phyloP scores from a whole-genome alignment of 2,888 invertebrate species.

The Nemotelus nigrinus region DNA sequence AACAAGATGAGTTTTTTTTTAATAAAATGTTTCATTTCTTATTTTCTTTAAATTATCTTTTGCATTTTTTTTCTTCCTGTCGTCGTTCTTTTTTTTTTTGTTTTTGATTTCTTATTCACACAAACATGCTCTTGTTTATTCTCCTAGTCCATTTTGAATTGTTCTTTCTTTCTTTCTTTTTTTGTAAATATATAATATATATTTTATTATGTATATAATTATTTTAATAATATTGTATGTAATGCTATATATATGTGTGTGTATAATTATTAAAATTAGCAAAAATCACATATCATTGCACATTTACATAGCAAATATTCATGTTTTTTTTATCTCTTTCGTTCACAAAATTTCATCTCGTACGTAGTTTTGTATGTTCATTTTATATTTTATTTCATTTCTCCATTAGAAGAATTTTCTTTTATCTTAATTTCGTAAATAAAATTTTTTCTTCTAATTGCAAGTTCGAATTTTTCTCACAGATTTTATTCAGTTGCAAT shows the following conservation, averaged over 20 bases:
- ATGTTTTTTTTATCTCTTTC: background rate
- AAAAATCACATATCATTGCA: constrained; percentile 52
- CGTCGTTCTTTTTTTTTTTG: constrained; percentile 15
- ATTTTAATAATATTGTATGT: constrained; percentile 39
- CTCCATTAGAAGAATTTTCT: constrained; percentile 1
- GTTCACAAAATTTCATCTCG: constrained; percentile 23
- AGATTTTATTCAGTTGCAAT: background rate
- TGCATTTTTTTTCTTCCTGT: constrained; percentile 1
- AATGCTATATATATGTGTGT: constrained; percentile 25
- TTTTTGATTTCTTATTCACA: constrained; percentile 18
- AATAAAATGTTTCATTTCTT: constrained; percentile 37
- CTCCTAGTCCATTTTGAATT: background rate
- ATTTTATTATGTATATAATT: constrained; percentile 41
- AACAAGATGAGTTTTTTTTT: background rate
- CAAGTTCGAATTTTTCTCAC: background rate
- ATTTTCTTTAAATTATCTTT: constrained; percentile 32
- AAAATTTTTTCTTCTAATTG: background rate
- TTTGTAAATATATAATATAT: constrained; percentile 41
- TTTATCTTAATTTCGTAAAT: background rate
- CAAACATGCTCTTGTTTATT: background rate
- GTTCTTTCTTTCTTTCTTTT: constrained; percentile 9
- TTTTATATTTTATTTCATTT: background rate
- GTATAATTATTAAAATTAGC: constrained; percentile 47
- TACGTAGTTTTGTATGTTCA: constrained; percentile 21
- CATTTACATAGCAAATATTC: constrained; percentile 48